Percentiles rank a stretch among this genome's conserved stretches.
Conservation (phyloP, 2,888 invertebrate species). For the Euplexia lucipara region DNA sequence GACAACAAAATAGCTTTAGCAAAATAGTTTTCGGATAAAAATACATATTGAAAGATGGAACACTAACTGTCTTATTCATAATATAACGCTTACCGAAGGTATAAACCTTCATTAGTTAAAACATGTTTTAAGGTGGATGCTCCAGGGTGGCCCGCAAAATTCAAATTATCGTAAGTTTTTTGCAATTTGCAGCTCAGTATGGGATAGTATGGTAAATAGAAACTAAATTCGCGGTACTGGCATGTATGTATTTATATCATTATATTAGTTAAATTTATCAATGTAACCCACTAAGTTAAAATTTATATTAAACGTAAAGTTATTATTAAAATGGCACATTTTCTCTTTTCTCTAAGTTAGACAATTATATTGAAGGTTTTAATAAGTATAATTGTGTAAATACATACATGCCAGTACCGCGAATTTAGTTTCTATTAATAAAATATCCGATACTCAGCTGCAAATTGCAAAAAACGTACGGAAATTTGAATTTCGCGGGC, state of each 20-base stretch:
- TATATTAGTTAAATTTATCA: too few relatives aligned
- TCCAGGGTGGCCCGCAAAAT: too few relatives aligned
- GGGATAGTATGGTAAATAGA: constrained; percentile 19
- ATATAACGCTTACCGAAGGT: constrained; percentile 29
- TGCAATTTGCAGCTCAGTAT: constrained; percentile 23
- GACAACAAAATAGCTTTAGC: constrained; percentile 32
- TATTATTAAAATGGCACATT: constrained; percentile 20
- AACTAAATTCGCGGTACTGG: too few relatives aligned
- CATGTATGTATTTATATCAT: too few relatives aligned
- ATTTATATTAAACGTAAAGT: constrained; percentile 20
- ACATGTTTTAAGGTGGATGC: constrained; percentile 23
- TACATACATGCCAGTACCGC: too few relatives aligned
- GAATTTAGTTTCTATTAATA: neutral
- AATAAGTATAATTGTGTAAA: constrained; percentile 2
- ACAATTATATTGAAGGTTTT: constrained; percentile 18
- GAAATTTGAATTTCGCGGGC: constrained; percentile 13
- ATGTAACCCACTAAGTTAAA: too few relatives aligned
- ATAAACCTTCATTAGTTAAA: constrained; percentile 27
- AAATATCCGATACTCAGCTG: neutral
- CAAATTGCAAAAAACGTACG: constrained; percentile 5
- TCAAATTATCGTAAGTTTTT: constrained; percentile 21
- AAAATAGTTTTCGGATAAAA: constrained; percentile 25
- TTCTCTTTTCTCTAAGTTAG: constrained; percentile 20
- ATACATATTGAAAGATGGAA: constrained; percentile 27
- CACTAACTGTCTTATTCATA: constrained; percentile 25